Evolutionary conservation across 1,140 invertebrate genomes (phyloP).

Genomic region (Gonatopus flavifemur): DNA sequence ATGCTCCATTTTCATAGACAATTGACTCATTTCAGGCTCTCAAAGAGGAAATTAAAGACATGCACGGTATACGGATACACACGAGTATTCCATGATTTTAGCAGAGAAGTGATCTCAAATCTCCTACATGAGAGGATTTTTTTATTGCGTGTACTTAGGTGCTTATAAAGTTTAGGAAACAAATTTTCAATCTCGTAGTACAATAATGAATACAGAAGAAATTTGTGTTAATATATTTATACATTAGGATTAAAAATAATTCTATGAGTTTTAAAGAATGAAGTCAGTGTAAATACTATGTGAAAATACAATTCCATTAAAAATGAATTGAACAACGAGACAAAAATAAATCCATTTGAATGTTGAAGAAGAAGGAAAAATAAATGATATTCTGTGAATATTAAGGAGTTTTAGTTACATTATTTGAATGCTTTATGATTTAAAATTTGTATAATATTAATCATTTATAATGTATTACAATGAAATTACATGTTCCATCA

Average conservation of each 20-base stretch:
- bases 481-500: conserved; percentile 6
- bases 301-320: too few relatives aligned
- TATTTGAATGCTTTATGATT: too few relatives aligned
- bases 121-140: too few relatives aligned
- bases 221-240: too few relatives aligned
- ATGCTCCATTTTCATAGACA: too few relatives aligned
- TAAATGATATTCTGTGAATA: too few relatives aligned
- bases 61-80: conserved; percentile 81
- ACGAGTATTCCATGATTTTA: conserved; percentile 58
- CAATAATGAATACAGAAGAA: background rate
- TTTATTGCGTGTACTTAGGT: too few relatives aligned
- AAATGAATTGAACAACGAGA: too few relatives aligned
- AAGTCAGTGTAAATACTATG: background rate
- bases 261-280: background rate
- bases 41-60: conserved; percentile 77
- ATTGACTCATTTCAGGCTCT: conserved; percentile 69
- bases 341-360: too few relatives aligned
- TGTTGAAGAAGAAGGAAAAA: too few relatives aligned
- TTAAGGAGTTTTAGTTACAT: too few relatives aligned
- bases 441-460: too few relatives aligned
- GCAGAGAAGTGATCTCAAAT: conserved; percentile 7
- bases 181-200: background rate
- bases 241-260: background rate
- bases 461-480: conserved; percentile 1
- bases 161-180: conserved; percentile 1